Conservation (phyloP, 2,113 vertebrate species). For the Cryptotis parvus region DNA sequence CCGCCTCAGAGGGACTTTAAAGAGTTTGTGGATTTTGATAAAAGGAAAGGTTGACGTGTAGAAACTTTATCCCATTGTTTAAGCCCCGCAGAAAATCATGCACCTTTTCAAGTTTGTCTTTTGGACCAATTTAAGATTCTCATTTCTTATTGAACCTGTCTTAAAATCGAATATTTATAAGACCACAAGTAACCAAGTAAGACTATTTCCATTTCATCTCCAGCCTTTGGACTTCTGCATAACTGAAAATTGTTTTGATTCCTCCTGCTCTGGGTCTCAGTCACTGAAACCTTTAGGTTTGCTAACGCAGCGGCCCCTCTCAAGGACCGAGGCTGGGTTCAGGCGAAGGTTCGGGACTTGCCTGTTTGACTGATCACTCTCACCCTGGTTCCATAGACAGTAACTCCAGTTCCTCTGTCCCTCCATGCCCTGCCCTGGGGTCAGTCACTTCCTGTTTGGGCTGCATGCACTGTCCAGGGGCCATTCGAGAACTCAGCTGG, state of each 20-base stretch:
- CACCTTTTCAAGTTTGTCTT: background rate
- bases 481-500: too few species aligned
- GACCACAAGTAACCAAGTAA: background rate
- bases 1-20: background rate
- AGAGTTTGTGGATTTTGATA: background rate
- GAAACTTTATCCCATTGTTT: background rate
- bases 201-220: background rate
- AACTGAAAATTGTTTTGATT: background rate
- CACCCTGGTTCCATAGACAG: too few species aligned
- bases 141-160: conserved; percentile 40
- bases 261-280: background rate
- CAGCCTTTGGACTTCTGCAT: background rate
- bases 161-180: conserved; percentile 53
- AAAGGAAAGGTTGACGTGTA: background rate
- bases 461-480: too few species aligned
- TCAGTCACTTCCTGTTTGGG: rapidly evolving
- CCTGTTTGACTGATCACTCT: background rate
- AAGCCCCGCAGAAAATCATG: background rate
- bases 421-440: background rate
- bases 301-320: too few species aligned
- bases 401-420: rapidly evolving
- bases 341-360: background rate
- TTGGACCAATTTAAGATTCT: background rate
- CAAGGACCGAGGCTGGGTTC: background rate
- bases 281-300: background rate